Evolutionary conservation across 2,888 invertebrate genomes (phyloP).

Genomic region (Drosophila ezoana): DNA sequence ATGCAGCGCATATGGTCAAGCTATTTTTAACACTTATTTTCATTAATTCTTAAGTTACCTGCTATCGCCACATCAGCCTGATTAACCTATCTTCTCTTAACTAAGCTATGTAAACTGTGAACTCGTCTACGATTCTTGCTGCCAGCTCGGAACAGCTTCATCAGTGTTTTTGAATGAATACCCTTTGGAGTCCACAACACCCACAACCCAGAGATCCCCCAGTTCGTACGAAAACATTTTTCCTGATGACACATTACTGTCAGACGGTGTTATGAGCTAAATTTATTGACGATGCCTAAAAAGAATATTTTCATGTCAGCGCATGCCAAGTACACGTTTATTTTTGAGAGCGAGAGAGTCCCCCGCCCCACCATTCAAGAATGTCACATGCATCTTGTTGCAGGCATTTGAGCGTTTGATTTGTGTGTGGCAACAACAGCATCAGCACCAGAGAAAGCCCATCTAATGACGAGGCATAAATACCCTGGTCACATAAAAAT

Average conservation of each 20-base stretch:
- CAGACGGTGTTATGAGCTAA: constrained; percentile 73
- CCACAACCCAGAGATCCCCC: constrained; percentile 15
- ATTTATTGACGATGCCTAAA: constrained; percentile 70
- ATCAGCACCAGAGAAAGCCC: constrained; percentile 24
- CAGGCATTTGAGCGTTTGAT: constrained; percentile 60
- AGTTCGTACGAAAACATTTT: constrained; percentile 70
- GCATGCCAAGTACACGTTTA: constrained; percentile 67
- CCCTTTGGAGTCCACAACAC: constrained; percentile 18
- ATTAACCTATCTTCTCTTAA: background rate
- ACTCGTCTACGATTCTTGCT: background rate
- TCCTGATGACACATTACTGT: constrained; percentile 77
- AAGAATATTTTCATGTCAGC: constrained; percentile 72
- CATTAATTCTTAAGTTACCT: background rate
- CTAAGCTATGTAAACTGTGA: constrained; percentile 1
- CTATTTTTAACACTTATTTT: too few relatives aligned
- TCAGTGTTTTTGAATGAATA: constrained; percentile 13
- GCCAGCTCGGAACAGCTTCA: constrained; percentile 10
- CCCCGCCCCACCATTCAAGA: constrained; percentile 19
- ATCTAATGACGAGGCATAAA: constrained; percentile 43
- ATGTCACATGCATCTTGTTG: constrained; percentile 60
- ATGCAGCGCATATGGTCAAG: too few relatives aligned
- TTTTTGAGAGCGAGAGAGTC: constrained; percentile 9
- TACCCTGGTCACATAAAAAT: constrained; percentile 31
- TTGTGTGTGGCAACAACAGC: constrained; percentile 52
- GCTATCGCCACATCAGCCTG: background rate